phyloP scores from a whole-genome alignment of 2,888 invertebrate species.

The Emmelina monodactyla region DNA sequence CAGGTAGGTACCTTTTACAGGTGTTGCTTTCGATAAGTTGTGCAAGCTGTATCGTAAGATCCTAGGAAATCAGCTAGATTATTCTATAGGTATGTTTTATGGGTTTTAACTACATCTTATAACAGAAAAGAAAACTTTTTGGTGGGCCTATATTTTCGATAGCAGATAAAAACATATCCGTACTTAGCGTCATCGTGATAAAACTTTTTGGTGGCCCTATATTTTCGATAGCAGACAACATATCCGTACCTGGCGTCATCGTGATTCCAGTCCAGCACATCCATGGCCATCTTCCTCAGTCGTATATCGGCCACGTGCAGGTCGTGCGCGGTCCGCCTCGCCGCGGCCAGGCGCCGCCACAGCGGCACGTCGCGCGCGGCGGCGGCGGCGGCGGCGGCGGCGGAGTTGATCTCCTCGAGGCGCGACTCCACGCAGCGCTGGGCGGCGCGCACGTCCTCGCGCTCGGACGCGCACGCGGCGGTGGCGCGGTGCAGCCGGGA shows the following conservation, averaged over 20 bases:
- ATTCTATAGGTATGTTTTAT: too few species aligned
- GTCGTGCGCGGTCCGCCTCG: constrained; percentile 79
- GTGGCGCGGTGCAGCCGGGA: constrained; percentile 92
- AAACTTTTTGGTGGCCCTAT: too few species aligned
- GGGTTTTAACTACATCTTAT: too few species aligned
- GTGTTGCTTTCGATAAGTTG: too few species aligned
- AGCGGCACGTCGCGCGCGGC: constrained; percentile 87
- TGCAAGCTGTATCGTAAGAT: too few species aligned
- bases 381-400: constrained; percentile 89
- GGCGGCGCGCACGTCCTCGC: constrained; percentile 84
- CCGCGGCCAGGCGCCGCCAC: constrained; percentile 87
- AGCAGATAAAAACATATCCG: too few species aligned
- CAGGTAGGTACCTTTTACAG: too few species aligned
- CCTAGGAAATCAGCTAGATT: too few species aligned
- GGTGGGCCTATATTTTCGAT: too few species aligned
- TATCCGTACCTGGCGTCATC: constrained; percentile 75
- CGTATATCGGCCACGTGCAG: constrained; percentile 90
- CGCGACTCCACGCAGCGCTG: constrained; percentile 93
- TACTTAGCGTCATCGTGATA: too few species aligned
- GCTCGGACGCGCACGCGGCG: constrained; percentile 81
- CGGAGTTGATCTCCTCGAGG: constrained; percentile 92
- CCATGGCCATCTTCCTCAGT: constrained; percentile 91
- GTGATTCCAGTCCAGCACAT: constrained; percentile 93
- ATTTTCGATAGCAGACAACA: too few species aligned
- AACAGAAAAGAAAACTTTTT: too few species aligned